Percentiles rank a stretch among this genome's conserved stretches.
Evolutionary conservation across 1,140 invertebrate genomes (phyloP).

Genomic region (Odontomachus brunneus): DNA sequence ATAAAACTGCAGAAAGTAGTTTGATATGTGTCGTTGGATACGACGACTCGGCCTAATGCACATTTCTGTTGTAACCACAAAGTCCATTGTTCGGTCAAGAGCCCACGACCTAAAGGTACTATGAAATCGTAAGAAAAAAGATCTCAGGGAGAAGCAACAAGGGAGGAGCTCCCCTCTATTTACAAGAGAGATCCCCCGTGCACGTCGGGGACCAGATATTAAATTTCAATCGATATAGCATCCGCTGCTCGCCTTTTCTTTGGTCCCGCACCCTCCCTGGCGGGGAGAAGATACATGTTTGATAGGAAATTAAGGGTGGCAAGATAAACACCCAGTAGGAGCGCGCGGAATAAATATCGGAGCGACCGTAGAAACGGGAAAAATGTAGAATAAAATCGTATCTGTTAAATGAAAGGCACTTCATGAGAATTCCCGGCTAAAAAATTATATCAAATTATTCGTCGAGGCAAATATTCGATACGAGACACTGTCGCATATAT

Average conservation of each 20-base stretch:
- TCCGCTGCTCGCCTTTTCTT: constrained; percentile 75
- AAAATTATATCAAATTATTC: background rate
- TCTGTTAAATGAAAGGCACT: no score
- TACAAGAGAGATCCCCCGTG: constrained; percentile 72
- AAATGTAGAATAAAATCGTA: constrained; percentile 8
- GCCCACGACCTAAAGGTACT: constrained; percentile 23
- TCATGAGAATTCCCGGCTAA: no score
- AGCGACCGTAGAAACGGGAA: background rate
- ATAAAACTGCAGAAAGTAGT: background rate
- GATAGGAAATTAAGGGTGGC: constrained; percentile 74
- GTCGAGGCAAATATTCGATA: background rate
- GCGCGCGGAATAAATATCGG: constrained; percentile 53
- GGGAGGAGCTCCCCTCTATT: constrained; percentile 75
- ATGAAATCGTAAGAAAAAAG: constrained; percentile 59
- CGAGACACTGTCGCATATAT: background rate
- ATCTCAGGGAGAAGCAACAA: constrained; percentile 54
- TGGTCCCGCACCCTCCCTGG: constrained; percentile 62
- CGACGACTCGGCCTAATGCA: background rate
- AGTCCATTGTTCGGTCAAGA: constrained; percentile 36
- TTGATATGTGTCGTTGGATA: background rate
- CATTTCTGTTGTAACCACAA: constrained; percentile 34
- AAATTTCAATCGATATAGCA: constrained; percentile 81
- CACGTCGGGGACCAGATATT: constrained; percentile 76
- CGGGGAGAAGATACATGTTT: constrained; percentile 73
- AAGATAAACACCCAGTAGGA: constrained; percentile 64